A percentile compares a stretch with the other conserved stretches of the same genome.
Conservation (phyloP, 2,797 vertebrate species). For the Alcedo atthis region DNA sequence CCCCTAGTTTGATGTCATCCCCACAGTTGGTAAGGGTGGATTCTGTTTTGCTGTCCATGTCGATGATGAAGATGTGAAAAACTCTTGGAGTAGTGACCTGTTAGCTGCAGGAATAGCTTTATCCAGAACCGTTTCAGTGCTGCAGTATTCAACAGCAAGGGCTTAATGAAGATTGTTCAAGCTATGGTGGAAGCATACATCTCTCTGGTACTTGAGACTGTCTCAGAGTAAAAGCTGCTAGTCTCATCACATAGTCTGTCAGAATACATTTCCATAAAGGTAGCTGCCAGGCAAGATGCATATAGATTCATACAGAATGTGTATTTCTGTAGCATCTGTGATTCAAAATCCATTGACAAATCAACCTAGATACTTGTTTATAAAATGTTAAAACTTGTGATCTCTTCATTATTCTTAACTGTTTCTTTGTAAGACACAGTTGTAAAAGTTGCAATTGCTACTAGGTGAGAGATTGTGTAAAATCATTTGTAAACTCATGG, state of each 20-base stretch:
- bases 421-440: not conserved
- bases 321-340: not conserved
- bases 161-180: not conserved
- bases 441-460: not conserved
- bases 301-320: not conserved
- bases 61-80: not conserved
- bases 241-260: constrained; percentile 26
- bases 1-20: not conserved
- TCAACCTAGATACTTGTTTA: not conserved
- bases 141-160: not conserved
- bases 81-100: not conserved
- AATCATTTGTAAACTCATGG: not conserved
- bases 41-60: not conserved
- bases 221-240: constrained; percentile 26
- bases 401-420: not conserved
- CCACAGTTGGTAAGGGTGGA: not conserved
- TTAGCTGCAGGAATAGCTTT: not conserved
- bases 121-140: not conserved
- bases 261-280: constrained; percentile 39
- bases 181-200: not conserved
- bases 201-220: not conserved
- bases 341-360: constrained; percentile 13
- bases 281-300: constrained; percentile 29
- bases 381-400: not conserved
- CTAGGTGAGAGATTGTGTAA: not conserved